Percentiles rank a stretch among this genome's conserved stretches.
phyloP scores from a whole-genome alignment of 2,888 invertebrate genomes.

The Caenorhabditis doughertyi region DNA sequence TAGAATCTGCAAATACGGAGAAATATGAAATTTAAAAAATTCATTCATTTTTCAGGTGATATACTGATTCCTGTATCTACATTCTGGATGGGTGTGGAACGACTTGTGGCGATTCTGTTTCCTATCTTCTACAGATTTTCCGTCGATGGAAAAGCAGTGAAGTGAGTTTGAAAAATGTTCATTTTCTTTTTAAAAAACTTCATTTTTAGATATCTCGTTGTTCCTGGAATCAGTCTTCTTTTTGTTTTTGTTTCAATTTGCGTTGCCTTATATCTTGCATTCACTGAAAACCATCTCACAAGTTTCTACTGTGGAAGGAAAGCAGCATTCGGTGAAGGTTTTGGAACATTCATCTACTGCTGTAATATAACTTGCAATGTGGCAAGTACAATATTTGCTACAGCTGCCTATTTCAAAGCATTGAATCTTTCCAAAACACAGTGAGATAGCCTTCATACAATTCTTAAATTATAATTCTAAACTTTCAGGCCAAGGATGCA shows the following conservation, averaged over 20 bases:
- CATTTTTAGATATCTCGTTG: conserved; percentile 64
- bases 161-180: conserved; percentile 41
- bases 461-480: background rate
- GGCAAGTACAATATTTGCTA: conserved; percentile 68
- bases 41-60: conserved; percentile 62
- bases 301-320: conserved; percentile 75
- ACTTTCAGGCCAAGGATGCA: conserved; percentile 70
- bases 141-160: conserved; percentile 69
- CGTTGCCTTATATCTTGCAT: conserved; percentile 67
- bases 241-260: conserved; percentile 67
- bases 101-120: conserved; percentile 70
- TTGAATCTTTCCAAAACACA: conserved; percentile 66
- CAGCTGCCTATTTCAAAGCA: conserved; percentile 72
- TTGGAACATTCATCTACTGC: conserved; percentile 74
- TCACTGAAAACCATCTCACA: conserved; percentile 59
- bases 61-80: conserved; percentile 70
- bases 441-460: no score
- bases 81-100: conserved; percentile 75
- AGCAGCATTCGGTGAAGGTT: conserved; percentile 74
- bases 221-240: conserved; percentile 61
- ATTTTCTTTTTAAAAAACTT: background rate
- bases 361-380: conserved; percentile 74
- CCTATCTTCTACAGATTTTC: conserved; percentile 71
- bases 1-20: background rate
- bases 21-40: background rate